Evolutionary conservation across 2,113 vertebrate genomes (phyloP), one percentile per base, ranked within the genome.

Genomic region (Eretmochelys imbricata): DNA sequence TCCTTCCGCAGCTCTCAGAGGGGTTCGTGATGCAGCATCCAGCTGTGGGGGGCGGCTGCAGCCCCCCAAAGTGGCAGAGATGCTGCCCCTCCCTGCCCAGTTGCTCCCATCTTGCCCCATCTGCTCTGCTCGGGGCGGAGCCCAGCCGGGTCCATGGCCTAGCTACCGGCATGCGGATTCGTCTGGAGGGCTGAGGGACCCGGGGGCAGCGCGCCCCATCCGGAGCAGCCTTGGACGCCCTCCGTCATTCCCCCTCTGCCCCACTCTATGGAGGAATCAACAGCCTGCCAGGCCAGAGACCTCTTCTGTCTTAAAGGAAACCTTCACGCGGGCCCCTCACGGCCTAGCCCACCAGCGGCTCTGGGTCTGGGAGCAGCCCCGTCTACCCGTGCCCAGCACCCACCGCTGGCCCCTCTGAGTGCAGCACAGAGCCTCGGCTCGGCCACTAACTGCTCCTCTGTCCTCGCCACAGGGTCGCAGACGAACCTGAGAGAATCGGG

Each of bases 401-500:
- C 29, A 11, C 22, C 8, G 6, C 11, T 14, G 8, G 4, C 12
- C 25, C 38, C n/a, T 22, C 53, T 19, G 4, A 5, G 7, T 11
- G 11, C 9, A 2, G 16, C 25, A 3, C 51, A 1, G 16, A 25
- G 2, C 46, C n/a, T 10, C 6, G 27, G 51, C 75, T 46, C 80
- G 8, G 38, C 51, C 49, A 48, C 46, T 17, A 3, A 42, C 55
- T 6, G 5, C 24, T 17, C 54, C 16, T 17, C 69, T 75, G 54
- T 59, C 38, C 75, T 4, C 59, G 8, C 49, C 31, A n/a, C 87
- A 99, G 99, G 99, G 99, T 99, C 99, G 78, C 99, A 99, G 99
- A 99, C 99, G 98, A 99, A 99, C 98, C 99, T 99, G 99, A 99
- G 99, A 98, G 99, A 99, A 98, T 99, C 99, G 97, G 99, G 99